Evolutionary conservation across 2,797 vertebrate species (phyloP).

Genomic region (Discoglossus pictus): DNA sequence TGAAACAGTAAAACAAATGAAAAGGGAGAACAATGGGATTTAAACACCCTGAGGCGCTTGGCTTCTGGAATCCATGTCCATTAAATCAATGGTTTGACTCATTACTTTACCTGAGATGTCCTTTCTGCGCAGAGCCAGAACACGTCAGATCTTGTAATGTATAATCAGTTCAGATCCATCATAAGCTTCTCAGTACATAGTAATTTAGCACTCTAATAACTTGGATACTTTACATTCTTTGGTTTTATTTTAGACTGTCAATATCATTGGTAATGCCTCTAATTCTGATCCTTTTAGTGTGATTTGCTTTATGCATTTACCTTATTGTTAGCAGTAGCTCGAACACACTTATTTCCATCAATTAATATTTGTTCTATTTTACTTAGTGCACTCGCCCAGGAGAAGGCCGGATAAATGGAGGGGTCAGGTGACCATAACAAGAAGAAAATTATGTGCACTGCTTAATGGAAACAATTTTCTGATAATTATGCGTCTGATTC

Average conservation of each 20-base stretch:
- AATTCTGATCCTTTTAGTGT: conserved; percentile 19
- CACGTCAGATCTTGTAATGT: not conserved
- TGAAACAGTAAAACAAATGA: conserved; percentile 7
- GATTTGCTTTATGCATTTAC: conserved; percentile 14
- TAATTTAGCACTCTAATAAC: not conserved
- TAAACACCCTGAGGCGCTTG: not conserved
- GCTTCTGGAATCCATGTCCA: not conserved
- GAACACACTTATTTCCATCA: conserved; percentile 11
- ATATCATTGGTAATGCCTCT: not conserved
- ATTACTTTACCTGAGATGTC: not conserved
- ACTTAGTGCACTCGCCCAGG: conserved; percentile 11
- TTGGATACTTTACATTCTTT: not conserved
- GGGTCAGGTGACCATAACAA: conserved; percentile 26
- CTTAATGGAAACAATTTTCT: conserved; percentile 30
- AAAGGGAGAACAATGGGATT: conserved; percentile 11
- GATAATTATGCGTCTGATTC: conserved; percentile 18
- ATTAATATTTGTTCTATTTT: conserved; percentile 13
- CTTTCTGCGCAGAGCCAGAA: not conserved
- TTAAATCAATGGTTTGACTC: not conserved
- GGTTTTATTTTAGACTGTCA: not conserved
- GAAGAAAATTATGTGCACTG: conserved; percentile 11
- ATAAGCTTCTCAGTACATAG: not conserved
- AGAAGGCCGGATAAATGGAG: not conserved
- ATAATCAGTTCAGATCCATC: not conserved
- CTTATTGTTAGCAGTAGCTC: not conserved